Evolutionary conservation across 1,140 invertebrate species (phyloP), one percentile per base, ranked within the genome.

Genomic region (Drosophila gunungcola): DNA sequence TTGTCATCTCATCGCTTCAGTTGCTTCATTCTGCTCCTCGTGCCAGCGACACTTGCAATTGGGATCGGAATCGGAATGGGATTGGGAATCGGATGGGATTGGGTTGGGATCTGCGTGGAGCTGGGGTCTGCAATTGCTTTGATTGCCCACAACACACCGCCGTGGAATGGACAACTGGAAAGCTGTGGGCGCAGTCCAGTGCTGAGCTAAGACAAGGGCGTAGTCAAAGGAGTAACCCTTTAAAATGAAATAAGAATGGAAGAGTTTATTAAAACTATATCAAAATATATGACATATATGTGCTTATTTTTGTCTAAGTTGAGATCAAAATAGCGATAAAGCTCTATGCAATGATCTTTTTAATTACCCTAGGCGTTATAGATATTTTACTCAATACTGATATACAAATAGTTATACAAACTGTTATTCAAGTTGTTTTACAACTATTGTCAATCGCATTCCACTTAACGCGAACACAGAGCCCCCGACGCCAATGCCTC

Each of bases 81-180:
- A 32, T 39, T 64, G 57, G 46, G 38, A 41, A 13, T 42, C 25
- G 6, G 25, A 29, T 25, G 25, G 38, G 39, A 13, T 16, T 16
- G 39, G 64, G 73, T 36, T 43, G 73, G 76, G 64, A 46, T 21
- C 21, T 10, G 43, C 42, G 42, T 16, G 11, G 16, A 51, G 48
- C 34, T 51, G 48, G 48, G 68, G 60, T 48, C 65, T 81, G 78
- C 82, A 85, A 85, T 86, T 86, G 79, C 83, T 89, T 88, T 88
- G 83, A 88, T 86, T 86, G 83, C 67, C 83, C 79, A 83, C 70
- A 73, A 79, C 78, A 78, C 70, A 67, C 78, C 83, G 82, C 60
- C 56, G 64, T 69, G 60, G 64, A 49, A 63, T 77, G 73, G 60
- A 52, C 36, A 52, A 41, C 54, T 46, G 68, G 39, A 68, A 73